Percentiles rank a stretch among this genome's conserved stretches.
Conservation (phyloP, 1,140 invertebrate genomes). For the Solenopsis fugax region DNA sequence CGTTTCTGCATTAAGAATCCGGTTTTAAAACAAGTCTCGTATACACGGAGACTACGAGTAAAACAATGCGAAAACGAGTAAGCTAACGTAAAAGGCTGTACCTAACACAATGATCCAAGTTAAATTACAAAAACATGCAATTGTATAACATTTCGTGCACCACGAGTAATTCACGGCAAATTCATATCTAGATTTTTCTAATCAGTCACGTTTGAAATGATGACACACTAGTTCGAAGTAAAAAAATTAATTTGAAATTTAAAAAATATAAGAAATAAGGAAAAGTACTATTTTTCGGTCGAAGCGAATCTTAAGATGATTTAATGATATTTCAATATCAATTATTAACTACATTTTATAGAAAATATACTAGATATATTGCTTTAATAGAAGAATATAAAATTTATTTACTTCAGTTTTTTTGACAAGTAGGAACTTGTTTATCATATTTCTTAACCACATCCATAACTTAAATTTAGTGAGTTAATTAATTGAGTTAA, state of each 20-base stretch:
- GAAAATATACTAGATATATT: too few species aligned
- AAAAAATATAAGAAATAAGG: neutral
- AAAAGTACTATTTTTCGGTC: too few species aligned
- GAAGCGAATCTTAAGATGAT: too few species aligned
- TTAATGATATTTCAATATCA: too few species aligned
- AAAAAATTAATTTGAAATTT: neutral
- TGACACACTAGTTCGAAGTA: neutral
- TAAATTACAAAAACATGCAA: constrained; percentile 8
- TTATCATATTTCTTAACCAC: too few species aligned
- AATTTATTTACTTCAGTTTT: too few species aligned
- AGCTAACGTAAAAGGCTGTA: neutral
- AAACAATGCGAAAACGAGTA: constrained; percentile 26
- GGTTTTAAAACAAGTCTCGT: constrained; percentile 21
- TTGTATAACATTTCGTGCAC: neutral
- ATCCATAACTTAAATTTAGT: too few species aligned
- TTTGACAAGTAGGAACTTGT: too few species aligned
- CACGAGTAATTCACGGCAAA: neutral
- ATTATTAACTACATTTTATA: too few species aligned
- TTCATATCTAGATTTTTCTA: neutral
- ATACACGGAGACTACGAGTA: neutral
- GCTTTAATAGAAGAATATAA: too few species aligned
- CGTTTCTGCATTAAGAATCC: constrained; percentile 28
- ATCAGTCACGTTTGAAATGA: neutral
- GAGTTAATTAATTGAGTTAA: too few species aligned
- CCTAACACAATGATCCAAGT: constrained; percentile 19